Evolutionary conservation across 2,113 vertebrate genomes (phyloP), one percentile per base, ranked within the genome.

Genomic region (Columbina picui): DNA sequence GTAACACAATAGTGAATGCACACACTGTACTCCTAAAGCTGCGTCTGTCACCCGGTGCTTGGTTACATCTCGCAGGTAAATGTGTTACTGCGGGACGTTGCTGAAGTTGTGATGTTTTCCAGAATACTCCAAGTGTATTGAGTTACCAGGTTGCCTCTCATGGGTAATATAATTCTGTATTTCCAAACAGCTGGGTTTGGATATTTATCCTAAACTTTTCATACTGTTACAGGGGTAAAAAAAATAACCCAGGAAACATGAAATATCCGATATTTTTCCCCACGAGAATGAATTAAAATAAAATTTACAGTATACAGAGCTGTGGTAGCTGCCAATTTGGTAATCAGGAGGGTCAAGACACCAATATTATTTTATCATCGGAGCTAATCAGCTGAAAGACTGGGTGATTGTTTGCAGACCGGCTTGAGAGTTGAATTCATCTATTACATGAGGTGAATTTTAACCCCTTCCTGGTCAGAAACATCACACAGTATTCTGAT

Each of bases 41-140:
- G 25, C 1, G 0, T 71, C 43, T 83, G 26, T 84, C 36, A 30
- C 65, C 74, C 27, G 12, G 9, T 14, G 39, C 36, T 73, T 59
- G 65, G 61, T 67, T 39, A n/a, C 41, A 87, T 90, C 87, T 97
- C 0, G 0, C 6, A 19, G 29, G 7, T 79, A 71, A 83, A 89
- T 53, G 3, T 78, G 38, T 91, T 92, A 57, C 75, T 89, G 29
- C 45, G 25, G 49, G 69, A 16, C 21, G 17, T 75, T 73, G 14
- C 7, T 67, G 93, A 45, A 84, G 45, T 91, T 96, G 63, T 90
- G 29, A 85, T 22, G 7, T 96, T 97, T 95, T 96, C 71, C 93
- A 69, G 59, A 84, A 70, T 94, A 61, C 41, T 96, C 50, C 45
- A 26, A 93, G 56, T 94, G 27, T 57, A 39, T 94, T 50, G 57